Evolutionary conservation across 2,888 invertebrate species (phyloP), one percentile per base, ranked within the genome.

Genomic region (Polymixis flavicincta): DNA sequence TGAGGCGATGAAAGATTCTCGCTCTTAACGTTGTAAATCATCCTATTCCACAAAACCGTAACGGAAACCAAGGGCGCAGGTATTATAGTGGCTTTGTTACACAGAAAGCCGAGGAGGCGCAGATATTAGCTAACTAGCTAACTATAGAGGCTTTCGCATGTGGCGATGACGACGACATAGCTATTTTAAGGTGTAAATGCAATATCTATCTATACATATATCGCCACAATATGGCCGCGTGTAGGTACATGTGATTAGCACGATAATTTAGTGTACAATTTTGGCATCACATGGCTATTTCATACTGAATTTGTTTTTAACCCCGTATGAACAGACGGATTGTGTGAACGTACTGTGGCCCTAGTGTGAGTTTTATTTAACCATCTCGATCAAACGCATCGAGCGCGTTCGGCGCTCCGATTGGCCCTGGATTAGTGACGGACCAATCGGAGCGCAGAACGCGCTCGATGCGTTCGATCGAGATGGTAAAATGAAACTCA

Each of bases 41-140:
- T 37, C 28, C 37, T 72, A 59, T 72, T 22, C 25, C 28, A 28
- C 32, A 32, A 71, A 7, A 57, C 57, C 72, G 22, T 48, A 71
- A 25, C 13, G 13, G 13, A 61, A 13, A 48, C 19, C 32, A 71
- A 57, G 57, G 37, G 22, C 48, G 22, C 4, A 25, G 17, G 11
- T 37, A 25, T 37, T 13, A 7, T 25, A 73, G 2, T 19, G 48
- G 3, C 48, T 57, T 1, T 13, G 17, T 25, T 57, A 57, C 25
- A 57, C 48, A 37, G 48, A 17, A 32, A 52, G 37, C 37, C 11
- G 17, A 1, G 11, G 19, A 7, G 17, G 4, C 4, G 22, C 4
- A 32, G 8, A 13, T n/a, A 32, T 8, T n/a, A n/a, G n/a, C n/a
- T n/a, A n/a, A n/a, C n/a, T n/a, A n/a, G n/a, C n/a, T 25, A 50